phyloP scores from a whole-genome alignment of 2,113 vertebrate species.

The Camelus dromedarius region DNA sequence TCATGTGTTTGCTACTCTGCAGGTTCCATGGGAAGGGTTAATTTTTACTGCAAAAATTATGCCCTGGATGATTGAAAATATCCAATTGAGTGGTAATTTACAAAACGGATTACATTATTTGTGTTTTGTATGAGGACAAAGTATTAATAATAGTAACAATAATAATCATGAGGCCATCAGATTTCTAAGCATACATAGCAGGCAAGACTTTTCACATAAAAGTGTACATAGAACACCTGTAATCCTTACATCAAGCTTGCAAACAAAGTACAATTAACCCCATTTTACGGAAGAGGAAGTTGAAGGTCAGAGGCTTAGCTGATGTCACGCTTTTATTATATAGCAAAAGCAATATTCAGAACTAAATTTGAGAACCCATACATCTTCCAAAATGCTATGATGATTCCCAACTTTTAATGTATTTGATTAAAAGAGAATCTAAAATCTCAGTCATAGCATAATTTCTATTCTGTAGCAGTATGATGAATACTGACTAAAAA shows the following conservation, averaged over 20 bases:
- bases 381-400: conserved; percentile 7
- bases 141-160: not conserved
- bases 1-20: not conserved
- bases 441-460: not conserved
- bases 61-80: conserved; percentile 2
- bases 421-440: conserved; percentile 17
- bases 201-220: not conserved
- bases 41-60: not conserved
- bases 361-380: not conserved
- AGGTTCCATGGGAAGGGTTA: not conserved
- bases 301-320: not conserved
- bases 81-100: not conserved
- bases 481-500: not conserved
- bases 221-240: not conserved
- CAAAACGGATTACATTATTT: not conserved
- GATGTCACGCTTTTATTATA: not conserved
- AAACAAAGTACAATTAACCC: not conserved
- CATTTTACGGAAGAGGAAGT: not conserved
- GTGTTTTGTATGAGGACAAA: not conserved
- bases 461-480: conserved; percentile 1
- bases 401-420: not conserved
- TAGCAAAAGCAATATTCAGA: not conserved
- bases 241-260: not conserved
- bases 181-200: not conserved
- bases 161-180: not conserved